These are phyloP conservation scores for Pseudomyrmex flavicornis DNA, from an alignment of 1,140 invertebrate species.

Conservation along the genomic window DNA sequence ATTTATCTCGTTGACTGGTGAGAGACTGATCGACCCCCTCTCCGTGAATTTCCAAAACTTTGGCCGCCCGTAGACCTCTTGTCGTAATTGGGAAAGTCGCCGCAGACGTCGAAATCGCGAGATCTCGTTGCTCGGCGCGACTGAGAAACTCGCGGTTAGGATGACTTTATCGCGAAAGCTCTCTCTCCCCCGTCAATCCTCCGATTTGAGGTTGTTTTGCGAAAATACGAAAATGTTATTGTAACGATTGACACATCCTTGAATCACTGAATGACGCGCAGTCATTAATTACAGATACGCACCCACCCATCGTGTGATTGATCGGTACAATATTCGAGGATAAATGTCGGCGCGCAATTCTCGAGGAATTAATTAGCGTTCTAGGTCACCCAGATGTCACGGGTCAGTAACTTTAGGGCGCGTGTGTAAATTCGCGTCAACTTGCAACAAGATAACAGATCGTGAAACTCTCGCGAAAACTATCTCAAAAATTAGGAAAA, in stretches of 20 bases:
- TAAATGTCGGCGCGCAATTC: neutral
- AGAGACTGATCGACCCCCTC: constrained; percentile 76
- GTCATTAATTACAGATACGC: neutral
- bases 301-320: too few species aligned
- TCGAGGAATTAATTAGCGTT: constrained; percentile 1
- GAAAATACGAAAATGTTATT: neutral
- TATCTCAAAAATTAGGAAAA: too few species aligned
- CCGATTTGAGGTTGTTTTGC: neutral
- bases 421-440: too few species aligned
- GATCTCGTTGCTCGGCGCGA: neutral
- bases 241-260: neutral
- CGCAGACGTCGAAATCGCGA: constrained; percentile 32
- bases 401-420: neutral
- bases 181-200: constrained; percentile 10
- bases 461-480: too few species aligned
- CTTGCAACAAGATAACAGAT: too few species aligned
- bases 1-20: constrained; percentile 82
- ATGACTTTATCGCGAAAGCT: constrained; percentile 15
- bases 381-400: neutral
- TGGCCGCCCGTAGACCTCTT: constrained; percentile 54
- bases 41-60: constrained; percentile 78
- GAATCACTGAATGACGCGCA: neutral
- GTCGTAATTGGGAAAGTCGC: constrained; percentile 49
- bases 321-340: neutral
- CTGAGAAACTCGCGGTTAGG: neutral